These are phyloP conservation scores for Drosophila merina DNA, from an alignment of 2,888 invertebrate genomes.

Conservation along the genomic window DNA sequence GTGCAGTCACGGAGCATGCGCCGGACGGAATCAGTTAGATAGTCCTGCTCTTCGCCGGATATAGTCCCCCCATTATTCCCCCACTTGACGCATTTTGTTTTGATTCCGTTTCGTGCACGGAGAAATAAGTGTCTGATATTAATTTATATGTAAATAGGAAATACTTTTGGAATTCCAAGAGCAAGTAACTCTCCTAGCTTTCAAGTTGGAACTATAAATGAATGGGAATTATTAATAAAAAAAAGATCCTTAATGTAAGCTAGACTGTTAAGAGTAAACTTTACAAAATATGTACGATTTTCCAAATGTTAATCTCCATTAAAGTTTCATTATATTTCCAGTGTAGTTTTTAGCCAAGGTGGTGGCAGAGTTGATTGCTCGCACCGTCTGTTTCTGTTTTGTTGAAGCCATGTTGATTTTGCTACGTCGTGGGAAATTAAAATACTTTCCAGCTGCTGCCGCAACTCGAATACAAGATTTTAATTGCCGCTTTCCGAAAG, in stretches of 20 bases:
- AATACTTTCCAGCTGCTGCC: slow-evolving; percentile 58
- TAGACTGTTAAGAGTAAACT: not conserved
- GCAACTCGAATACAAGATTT: slow-evolving; percentile 67
- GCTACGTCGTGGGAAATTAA: slow-evolving; percentile 74
- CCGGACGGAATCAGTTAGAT: not conserved
- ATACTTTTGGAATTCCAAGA: not conserved
- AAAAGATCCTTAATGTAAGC: not conserved
- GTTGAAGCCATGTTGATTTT: slow-evolving; percentile 45
- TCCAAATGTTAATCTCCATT: too few relatives aligned
- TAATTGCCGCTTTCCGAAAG: slow-evolving; percentile 67
- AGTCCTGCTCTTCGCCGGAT: slow-evolving; percentile 46
- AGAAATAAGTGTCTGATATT: not conserved
- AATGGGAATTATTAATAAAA: not conserved
- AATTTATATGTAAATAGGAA: slow-evolving; percentile 1
- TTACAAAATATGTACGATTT: too few relatives aligned
- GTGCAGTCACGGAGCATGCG: slow-evolving; percentile 68
- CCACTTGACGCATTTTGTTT: slow-evolving; percentile 65
- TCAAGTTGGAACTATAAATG: not conserved
- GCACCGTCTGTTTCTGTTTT: slow-evolving; percentile 11
- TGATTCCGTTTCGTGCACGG: slow-evolving; percentile 63
- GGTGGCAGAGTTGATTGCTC: slow-evolving; percentile 27
- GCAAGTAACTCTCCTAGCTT: not conserved
- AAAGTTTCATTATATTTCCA: not conserved
- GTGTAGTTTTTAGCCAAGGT: slow-evolving; percentile 6
- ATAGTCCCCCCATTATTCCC: slow-evolving; percentile 5